Base-by-base conservation (phyloP, 2,797 vertebrate genomes). In the Amniataba percoides region DNA sequence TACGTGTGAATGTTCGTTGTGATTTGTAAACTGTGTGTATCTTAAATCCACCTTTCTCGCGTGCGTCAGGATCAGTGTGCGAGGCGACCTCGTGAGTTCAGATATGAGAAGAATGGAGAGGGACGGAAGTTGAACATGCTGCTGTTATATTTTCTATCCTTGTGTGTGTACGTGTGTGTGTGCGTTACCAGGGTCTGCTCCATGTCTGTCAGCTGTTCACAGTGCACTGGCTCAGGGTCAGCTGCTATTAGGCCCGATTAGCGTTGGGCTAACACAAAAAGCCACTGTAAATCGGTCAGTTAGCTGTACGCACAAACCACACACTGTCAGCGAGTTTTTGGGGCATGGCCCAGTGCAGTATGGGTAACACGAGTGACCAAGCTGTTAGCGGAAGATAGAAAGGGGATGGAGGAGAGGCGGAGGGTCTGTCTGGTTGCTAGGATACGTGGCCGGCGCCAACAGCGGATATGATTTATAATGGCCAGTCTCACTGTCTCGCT, bases 381-480 rank as follows among this genome's bases (percentile, higher is more conserved):
- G 87, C 88, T 89, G 85, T 88, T 86, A 83, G 77, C 60, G 31
- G 81, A 86, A 87, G 84, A 89, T 81, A 80, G 89, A 90, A 77
- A 78, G 77, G 70, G 81, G 88, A 89, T 87, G 89, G 85, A 89
- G 83, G 78, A 84, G 85, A 90, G 90, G 90, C 53, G 84, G 89
- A 88, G 87, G 89, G 84, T 90, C 89, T 92, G 91, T 89, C 88
- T 93, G 92, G 93, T 94, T 94, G 93, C 93, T 94, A 94, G 92
- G 93, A 89, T 87, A 94, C 93, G 36, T 72, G 81, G 83, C 88
- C 70, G 92, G 93, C 92, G 91, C 93, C 93, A 93, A 92, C 84
- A 93, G 86, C 82, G 88, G 89, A 93, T 94, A 93, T 94, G 93
- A 94, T 94, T 94, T 93, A 94, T 94, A 94, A 94, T 91, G 88